Conservation (phyloP, 2,797 vertebrate species). For the Gallinago solitaria region DNA sequence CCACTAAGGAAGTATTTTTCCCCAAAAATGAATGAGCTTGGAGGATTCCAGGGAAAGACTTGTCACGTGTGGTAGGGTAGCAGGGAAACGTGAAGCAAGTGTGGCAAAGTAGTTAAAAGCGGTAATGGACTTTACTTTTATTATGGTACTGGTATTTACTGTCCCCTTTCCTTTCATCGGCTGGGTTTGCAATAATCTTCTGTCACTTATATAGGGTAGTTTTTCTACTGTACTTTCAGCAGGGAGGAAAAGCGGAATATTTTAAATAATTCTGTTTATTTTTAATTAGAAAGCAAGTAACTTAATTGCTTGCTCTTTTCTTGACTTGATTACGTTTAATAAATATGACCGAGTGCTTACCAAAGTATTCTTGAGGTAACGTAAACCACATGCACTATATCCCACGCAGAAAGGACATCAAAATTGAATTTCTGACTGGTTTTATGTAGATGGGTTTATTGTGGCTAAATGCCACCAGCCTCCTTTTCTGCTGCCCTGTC, state of each 20-base stretch:
- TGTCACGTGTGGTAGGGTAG: background rate
- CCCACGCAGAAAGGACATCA: background rate
- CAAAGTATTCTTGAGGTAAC: background rate
- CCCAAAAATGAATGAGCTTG: background rate
- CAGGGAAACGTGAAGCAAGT: background rate
- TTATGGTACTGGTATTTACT: background rate
- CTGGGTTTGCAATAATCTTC: background rate
- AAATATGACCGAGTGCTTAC: background rate
- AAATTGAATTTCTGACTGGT: background rate
- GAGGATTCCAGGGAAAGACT: background rate
- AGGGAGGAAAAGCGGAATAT: background rate
- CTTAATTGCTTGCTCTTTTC: conserved; percentile 17
- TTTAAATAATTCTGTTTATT: conserved; percentile 31
- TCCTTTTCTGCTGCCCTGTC: background rate
- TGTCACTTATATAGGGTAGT: background rate
- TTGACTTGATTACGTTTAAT: conserved; percentile 16
- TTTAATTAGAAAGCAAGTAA: conserved; percentile 37
- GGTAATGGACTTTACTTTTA: background rate
- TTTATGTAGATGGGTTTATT: background rate
- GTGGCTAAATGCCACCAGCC: background rate
- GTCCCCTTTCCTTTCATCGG: background rate
- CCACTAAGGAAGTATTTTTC: conserved; percentile 21
- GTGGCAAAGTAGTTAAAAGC: background rate
- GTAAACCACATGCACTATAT: background rate
- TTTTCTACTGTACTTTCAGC: background rate